phyloP scores from a whole-genome alignment of 1,140 invertebrate genomes.

The Halotydeus destructor region DNA sequence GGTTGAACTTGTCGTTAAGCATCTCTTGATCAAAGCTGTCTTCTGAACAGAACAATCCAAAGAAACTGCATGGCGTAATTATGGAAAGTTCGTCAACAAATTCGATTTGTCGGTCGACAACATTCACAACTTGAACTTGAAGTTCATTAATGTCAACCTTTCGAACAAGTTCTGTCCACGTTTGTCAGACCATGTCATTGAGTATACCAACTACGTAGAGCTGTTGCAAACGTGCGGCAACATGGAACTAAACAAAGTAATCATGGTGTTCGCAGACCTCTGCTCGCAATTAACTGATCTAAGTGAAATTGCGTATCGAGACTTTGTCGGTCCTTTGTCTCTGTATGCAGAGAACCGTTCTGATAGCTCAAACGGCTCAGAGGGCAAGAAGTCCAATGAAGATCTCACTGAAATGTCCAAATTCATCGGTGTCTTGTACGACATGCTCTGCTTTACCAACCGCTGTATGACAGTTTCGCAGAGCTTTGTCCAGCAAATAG shows the following conservation, averaged over 20 bases:
- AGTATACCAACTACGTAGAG: slow-evolving; percentile 7
- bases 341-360: slow-evolving; percentile 8
- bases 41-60: too few relatives aligned
- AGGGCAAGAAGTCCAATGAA: neutral
- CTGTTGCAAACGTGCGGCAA: slow-evolving; percentile 15
- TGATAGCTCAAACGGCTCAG: neutral
- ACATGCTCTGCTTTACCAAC: slow-evolving; percentile 39
- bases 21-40: too few relatives aligned
- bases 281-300: slow-evolving; percentile 7
- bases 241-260: slow-evolving; percentile 12
- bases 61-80: too few relatives aligned
- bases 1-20: too few relatives aligned
- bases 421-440: slow-evolving; percentile 21
- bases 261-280: slow-evolving; percentile 10
- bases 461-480: slow-evolving; percentile 40
- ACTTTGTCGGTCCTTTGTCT: slow-evolving; percentile 7
- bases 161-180: too few relatives aligned
- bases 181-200: too few relatives aligned
- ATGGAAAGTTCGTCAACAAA: too few relatives aligned
- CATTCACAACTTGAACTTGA: too few relatives aligned
- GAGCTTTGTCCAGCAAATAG: slow-evolving; percentile 42
- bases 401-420: slow-evolving; percentile 4
- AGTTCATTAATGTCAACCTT: too few relatives aligned
- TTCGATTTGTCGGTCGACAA: too few relatives aligned
- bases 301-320: neutral